Evolutionary conservation across 2,888 invertebrate species (phyloP), one percentile per base, ranked within the genome.

Genomic region (Polydesmus complanatus): DNA sequence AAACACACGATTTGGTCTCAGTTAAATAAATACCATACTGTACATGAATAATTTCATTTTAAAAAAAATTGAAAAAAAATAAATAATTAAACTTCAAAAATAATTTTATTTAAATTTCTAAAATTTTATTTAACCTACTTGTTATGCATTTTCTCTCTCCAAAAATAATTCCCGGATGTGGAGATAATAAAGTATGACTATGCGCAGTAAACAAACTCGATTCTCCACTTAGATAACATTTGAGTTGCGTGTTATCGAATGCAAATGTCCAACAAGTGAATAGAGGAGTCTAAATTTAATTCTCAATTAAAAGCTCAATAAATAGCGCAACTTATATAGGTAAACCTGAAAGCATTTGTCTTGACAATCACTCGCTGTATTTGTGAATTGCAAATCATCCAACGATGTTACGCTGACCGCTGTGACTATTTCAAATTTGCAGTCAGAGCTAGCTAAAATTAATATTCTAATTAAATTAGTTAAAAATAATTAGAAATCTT

Each of bases 161-260:
- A 25, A 61, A 64, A 23, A 55, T 51, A 26, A 64, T 50, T 22
- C 56, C 61, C 11, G 54, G 61, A 27, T 53, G 0, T 3, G 27
- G 19, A 18, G 55, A 50, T 2, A 51, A 18, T 1, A 73, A 63
- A n/a, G 69, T 68, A 19, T 70, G 71, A 61, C 70, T 71, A n/a
- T n/a, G n/a, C 64, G 69, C 71, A 23, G 73, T 67, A 37, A 48
- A 50, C 47, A 73, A 73, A 48, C 73, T 68, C 1, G 73, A 70
- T 64, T 76, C 76, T 0, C 74, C 75, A 64, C 74, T 74, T 56
- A 77, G 66, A 65, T 74, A 75, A 65, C 76, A 77, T 1, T 73
- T 68, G 64, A 72, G 73, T 56, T 70, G 70, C 55, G 69, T 70
- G 25, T 68, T 69, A 49, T 71, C 70, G 64, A 71, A 74, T 5